Evolutionary conservation across 2,888 invertebrate genomes (phyloP).

Genomic region (Drosophila limbata): DNA sequence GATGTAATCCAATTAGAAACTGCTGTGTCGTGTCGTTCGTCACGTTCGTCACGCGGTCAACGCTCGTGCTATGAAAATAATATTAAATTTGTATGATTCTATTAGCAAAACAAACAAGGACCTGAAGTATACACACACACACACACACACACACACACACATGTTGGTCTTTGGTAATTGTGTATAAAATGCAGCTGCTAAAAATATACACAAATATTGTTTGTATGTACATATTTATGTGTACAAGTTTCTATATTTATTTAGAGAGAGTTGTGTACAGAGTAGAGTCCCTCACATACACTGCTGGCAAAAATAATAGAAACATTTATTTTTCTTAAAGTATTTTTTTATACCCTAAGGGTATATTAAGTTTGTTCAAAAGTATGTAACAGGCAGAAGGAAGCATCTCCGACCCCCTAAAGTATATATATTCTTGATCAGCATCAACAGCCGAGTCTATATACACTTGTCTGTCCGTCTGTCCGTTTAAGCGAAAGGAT

Average conservation of each 20-base stretch:
- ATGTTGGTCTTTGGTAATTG: conserved; percentile 26
- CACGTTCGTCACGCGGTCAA: conserved; percentile 26
- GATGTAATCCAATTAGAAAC: conserved; percentile 9
- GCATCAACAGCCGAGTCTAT: too few species aligned
- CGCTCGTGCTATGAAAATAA: conserved; percentile 42
- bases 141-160: conserved; percentile 11
- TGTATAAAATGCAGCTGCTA: conserved; percentile 43
- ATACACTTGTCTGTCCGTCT: too few species aligned
- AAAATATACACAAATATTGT: conserved; percentile 32
- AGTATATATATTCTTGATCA: too few species aligned
- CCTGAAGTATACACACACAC: conserved; percentile 6
- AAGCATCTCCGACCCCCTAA: too few species aligned
- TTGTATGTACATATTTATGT: not conserved
- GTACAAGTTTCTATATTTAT: not conserved
- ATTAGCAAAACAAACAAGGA: conserved; percentile 72
- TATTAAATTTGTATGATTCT: conserved; percentile 75
- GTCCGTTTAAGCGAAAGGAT: too few species aligned
- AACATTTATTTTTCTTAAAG: too few species aligned
- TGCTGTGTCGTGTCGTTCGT: conserved; percentile 25
- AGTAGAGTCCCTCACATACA: conserved; percentile 29
- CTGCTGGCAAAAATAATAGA: too few species aligned
- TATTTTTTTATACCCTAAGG: too few species aligned
- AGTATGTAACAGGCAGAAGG: too few species aligned
- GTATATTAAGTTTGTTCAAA: too few species aligned
- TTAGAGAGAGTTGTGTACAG: conserved; percentile 9